Conservation (phyloP, 2,888 invertebrate species). For the Lasioglossum marginatum region DNA sequence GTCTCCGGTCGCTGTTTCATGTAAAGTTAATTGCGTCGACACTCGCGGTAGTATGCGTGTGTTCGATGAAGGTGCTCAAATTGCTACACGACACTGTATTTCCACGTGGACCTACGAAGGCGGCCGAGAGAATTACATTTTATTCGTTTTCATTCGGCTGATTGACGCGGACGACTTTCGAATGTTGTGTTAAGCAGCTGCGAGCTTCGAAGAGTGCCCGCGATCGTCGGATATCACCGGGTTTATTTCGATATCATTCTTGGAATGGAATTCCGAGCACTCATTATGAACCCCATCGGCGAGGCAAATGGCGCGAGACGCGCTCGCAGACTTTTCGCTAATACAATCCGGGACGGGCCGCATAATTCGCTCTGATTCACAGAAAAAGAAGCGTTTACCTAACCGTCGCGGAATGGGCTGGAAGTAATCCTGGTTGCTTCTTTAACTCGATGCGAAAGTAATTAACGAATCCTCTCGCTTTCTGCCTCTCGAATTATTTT, state of each 20-base stretch:
- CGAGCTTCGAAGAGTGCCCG: not conserved
- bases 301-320: slow-evolving; percentile 9
- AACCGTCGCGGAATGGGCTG: not conserved
- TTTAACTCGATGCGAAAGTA: not conserved
- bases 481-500: too few species aligned
- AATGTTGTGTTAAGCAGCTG: slow-evolving; percentile 26
- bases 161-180: slow-evolving; percentile 31
- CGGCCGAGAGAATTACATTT: not conserved
- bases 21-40: not conserved
- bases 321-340: slow-evolving; percentile 9
- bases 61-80: not conserved
- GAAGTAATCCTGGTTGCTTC: not conserved
- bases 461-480: not conserved
- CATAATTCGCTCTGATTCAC: slow-evolving; percentile 2
- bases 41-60: not conserved
- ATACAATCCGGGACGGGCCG: not conserved
- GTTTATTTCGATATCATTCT: slow-evolving; percentile 13
- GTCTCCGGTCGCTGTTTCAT: not conserved
- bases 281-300: not conserved
- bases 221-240: slow-evolving; percentile 22
- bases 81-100: not conserved
- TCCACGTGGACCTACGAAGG: not conserved
- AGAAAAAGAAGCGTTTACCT: not conserved
- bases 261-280: not conserved
- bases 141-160: slow-evolving; percentile 38